Conservation (phyloP, 2,888 invertebrate species). For the Polydrusus cervinus region DNA sequence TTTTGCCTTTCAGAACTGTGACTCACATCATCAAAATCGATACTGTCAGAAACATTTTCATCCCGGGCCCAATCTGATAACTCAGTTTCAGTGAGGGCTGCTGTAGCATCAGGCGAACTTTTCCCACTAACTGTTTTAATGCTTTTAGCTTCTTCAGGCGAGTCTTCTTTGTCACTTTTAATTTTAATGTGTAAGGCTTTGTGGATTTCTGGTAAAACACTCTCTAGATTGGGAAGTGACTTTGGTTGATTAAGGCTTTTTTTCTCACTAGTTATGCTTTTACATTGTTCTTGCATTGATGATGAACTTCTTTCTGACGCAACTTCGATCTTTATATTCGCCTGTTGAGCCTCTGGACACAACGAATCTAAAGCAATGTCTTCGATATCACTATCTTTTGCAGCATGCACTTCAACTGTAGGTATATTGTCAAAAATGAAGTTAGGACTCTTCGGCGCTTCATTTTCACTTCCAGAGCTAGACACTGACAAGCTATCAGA, state of each 20-base stretch:
- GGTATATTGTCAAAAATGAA: conserved; percentile 61
- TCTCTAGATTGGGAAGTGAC: conserved; percentile 65
- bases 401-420: conserved; percentile 64
- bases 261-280: conserved; percentile 68
- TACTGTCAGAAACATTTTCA: conserved; percentile 84
- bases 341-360: conserved; percentile 33
- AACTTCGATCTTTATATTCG: not conserved
- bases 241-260: conserved; percentile 70
- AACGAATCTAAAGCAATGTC: conserved; percentile 67
- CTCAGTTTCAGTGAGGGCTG: conserved; percentile 88
- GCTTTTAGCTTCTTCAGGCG: conserved; percentile 58
- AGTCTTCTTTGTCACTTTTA: conserved; percentile 52
- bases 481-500: conserved; percentile 76
- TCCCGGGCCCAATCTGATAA: conserved; percentile 93
- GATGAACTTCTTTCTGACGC: conserved; percentile 9
- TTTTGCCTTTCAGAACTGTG: conserved; percentile 43
- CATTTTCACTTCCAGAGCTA: conserved; percentile 57
- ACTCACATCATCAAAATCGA: conserved; percentile 75
- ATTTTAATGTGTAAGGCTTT: conserved; percentile 62
- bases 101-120: conserved; percentile 76
- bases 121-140: conserved; percentile 66
- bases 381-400: conserved; percentile 69
- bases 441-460: conserved; percentile 59
- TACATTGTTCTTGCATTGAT: conserved; percentile 55
- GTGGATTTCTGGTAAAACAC: conserved; percentile 63